Evolutionary conservation across 2,113 vertebrate species (phyloP), one percentile per base, ranked within the genome.

Genomic region (Isichthys henryi): DNA sequence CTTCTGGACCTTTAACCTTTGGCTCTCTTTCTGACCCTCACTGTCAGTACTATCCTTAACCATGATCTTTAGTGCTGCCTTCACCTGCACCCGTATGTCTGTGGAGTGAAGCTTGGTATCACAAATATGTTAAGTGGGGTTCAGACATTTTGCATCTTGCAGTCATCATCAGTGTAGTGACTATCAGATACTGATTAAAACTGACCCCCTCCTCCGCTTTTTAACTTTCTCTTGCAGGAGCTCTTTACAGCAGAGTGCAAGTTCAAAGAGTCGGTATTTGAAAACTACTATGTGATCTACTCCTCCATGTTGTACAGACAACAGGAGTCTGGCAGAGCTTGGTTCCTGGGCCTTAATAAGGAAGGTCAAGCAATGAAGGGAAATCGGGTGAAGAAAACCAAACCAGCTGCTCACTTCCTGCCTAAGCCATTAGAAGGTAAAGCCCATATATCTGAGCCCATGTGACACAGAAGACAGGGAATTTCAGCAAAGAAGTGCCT

Each of bases 211-310:
- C n/a, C n/a, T 70, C 62, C 3, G 10, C 43, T 39, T 80, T 45
- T 31, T 35, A 50, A 17, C 74, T 31, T 90, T 88, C 93, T 91
- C 91, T 88, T 56, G 89, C 94, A 99, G 98, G 98, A 99, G 96
- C 97, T 98, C 96, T 99, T 99, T 95, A 99, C 98, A 85, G 96
- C 97, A 1, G 98, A 99, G 95, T 99, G 98, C 95, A 99, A 99
- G 95, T 99, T 99, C 94, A 99, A 99, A 95, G 98, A 99, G 95
- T 99, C 98, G 6, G 98, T 99, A 95, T 99, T 98, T 91, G 98
- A 99, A 96, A 99, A 99, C 95, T 99, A 99, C 95, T 99, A 99
- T 91, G 98, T 99, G 94, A 98, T 99, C 96, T 99, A 99, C 96
- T 99, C 98, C 92, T 99, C 98, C 74, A 98, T 99, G 98, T 96